Evolutionary conservation across 2,888 invertebrate genomes (phyloP).

Genomic region (Leucophenga maculata): DNA sequence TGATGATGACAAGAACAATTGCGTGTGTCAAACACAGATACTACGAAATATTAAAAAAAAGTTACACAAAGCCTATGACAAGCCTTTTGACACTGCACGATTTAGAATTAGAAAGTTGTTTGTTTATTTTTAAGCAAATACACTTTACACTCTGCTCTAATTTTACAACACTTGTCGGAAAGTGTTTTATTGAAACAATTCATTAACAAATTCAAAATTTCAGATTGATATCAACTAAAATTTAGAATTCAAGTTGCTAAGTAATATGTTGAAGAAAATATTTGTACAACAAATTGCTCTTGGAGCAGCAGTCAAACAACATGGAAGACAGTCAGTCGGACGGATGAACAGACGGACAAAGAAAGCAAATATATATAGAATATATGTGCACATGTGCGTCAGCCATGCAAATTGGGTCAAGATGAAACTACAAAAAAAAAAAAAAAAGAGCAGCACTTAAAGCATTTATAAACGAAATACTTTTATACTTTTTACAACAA

Average conservation of each 20-base stretch:
- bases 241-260: neutral
- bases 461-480: conserved; percentile 39
- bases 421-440: conserved; percentile 36
- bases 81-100: no score
- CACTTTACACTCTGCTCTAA: no score
- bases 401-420: conserved; percentile 54
- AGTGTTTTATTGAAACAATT: no score
- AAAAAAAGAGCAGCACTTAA: conserved; percentile 56
- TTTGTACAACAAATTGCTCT: conserved; percentile 44
- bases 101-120: conserved; percentile 5
- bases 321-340: conserved; percentile 28
- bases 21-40: neutral
- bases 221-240: neutral
- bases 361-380: conserved; percentile 5
- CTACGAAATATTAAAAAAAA: neutral
- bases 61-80: neutral
- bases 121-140: neutral
- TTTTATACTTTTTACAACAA: neutral
- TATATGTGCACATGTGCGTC: neutral
- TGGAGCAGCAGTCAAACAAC: conserved; percentile 17
- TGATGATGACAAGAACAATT: neutral
- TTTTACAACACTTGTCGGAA: no score
- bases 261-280: conserved; percentile 12
- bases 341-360: conserved; percentile 27
- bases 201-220: neutral